Evolutionary conservation across 2,113 vertebrate species (phyloP).

Genomic region (Carlito syrichta): DNA sequence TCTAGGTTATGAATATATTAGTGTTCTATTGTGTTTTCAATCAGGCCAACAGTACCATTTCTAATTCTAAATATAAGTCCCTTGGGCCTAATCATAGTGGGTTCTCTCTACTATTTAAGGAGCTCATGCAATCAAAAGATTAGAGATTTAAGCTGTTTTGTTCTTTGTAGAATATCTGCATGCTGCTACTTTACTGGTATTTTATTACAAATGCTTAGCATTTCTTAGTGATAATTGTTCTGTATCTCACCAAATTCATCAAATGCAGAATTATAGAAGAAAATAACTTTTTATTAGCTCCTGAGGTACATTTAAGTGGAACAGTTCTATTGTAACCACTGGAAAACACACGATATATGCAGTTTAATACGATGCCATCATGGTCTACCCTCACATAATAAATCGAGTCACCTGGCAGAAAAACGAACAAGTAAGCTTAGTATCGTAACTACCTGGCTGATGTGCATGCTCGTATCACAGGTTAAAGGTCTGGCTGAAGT

Average conservation of each 20-base stretch:
- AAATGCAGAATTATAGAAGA: conserved; percentile 70
- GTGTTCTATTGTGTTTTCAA: conserved; percentile 39
- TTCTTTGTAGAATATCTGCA: conserved; percentile 60
- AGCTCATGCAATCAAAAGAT: conserved; percentile 32
- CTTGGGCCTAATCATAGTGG: conserved; percentile 43
- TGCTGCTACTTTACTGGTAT: conserved; percentile 61
- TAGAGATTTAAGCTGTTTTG: conserved; percentile 43
- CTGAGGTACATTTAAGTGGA: conserved; percentile 12
- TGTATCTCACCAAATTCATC: conserved; percentile 68
- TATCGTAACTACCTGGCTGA: conserved; percentile 91
- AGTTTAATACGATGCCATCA: neutral
- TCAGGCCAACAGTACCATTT: neutral
- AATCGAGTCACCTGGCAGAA: neutral
- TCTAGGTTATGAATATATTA: neutral
- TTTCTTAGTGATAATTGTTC: conserved; percentile 65
- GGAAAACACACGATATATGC: neutral
- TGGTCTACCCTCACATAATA: neutral
- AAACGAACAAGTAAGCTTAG: neutral
- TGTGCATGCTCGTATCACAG: conserved; percentile 97
- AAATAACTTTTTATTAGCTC: conserved; percentile 44
- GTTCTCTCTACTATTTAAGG: conserved; percentile 15
- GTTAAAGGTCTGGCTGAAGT: conserved; percentile 95
- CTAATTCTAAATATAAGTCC: conserved; percentile 47
- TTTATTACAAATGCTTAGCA: conserved; percentile 68
- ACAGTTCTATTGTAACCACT: neutral